Evolutionary conservation across 2,797 vertebrate species (phyloP).

Genomic region (Gastrophryne carolinensis): DNA sequence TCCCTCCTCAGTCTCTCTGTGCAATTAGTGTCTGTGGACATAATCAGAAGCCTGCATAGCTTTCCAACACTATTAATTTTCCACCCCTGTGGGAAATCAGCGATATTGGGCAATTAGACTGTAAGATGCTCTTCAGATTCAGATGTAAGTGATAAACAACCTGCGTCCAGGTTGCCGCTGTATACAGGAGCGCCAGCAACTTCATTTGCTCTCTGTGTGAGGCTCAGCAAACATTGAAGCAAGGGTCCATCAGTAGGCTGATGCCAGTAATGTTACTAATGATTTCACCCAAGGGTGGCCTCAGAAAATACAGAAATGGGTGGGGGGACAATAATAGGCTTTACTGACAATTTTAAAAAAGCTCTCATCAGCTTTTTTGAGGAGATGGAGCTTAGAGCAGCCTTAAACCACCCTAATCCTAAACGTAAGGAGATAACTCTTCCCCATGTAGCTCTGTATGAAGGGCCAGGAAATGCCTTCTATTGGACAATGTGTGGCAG

Average conservation of each 20-base stretch:
- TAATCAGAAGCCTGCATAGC: constrained; percentile 74
- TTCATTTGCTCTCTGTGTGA: neutral
- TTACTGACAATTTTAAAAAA: no score
- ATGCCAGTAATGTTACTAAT: neutral
- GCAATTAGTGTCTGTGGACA: constrained; percentile 66
- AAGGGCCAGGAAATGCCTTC: no score
- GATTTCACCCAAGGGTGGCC: neutral
- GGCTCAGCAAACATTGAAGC: neutral
- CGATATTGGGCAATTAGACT: constrained; percentile 69
- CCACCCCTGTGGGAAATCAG: constrained; percentile 63
- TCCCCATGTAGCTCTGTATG: no score
- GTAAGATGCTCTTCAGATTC: constrained; percentile 58
- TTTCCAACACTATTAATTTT: constrained; percentile 68
- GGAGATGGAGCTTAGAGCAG: no score
- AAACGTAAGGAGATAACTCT: no score
- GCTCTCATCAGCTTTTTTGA: no score
- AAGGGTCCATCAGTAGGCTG: constrained; percentile 4
- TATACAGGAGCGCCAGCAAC: neutral
- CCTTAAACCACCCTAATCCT: no score
- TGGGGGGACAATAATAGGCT: neutral
- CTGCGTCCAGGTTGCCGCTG: neutral
- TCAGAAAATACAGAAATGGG: neutral
- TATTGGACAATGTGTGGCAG: no score
- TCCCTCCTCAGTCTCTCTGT: constrained; percentile 55
- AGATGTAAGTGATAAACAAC: constrained; percentile 61